phyloP scores from a whole-genome alignment of 2,113 vertebrate genomes.

The Verasper variegatus region DNA sequence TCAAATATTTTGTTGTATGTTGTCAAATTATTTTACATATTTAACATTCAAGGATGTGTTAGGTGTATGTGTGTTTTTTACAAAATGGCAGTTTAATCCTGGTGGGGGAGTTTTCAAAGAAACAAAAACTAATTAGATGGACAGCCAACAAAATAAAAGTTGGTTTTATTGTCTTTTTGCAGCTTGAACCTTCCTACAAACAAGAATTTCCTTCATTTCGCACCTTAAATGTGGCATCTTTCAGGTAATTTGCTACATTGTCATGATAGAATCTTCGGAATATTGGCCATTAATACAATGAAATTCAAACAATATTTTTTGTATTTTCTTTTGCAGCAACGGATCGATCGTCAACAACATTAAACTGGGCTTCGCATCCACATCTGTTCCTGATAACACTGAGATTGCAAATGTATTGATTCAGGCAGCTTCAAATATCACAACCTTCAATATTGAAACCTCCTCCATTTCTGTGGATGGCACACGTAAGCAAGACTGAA shows the following conservation, averaged over 20 bases:
- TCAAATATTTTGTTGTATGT: too few relatives aligned
- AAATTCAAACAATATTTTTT: background rate
- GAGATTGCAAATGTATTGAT: conserved; percentile 31
- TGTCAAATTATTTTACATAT: too few relatives aligned
- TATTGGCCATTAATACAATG: background rate
- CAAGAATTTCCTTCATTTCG: conserved; percentile 6
- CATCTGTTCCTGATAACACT: conserved; percentile 23
- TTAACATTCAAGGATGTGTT: too few relatives aligned
- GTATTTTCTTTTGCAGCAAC: conserved; percentile 23
- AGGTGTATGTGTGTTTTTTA: too few relatives aligned
- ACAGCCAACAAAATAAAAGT: background rate
- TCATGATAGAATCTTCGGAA: background rate
- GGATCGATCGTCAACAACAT: conserved; percentile 43
- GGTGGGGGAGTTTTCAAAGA: too few relatives aligned
- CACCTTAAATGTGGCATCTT: conserved; percentile 9
- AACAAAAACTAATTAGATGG: background rate
- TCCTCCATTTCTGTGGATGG: conserved; percentile 41
- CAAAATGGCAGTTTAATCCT: too few relatives aligned
- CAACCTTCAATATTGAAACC: conserved; percentile 44
- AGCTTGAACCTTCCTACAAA: conserved; percentile 44
- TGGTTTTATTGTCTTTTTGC: conserved; percentile 11
- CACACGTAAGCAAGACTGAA: conserved; percentile 26
- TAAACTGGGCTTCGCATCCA: background rate
- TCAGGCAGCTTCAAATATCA: conserved; percentile 24
- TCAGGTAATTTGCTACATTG: conserved; percentile 42